Evolutionary conservation across 2,797 vertebrate genomes (phyloP).

Genomic region (Somateria mollissima): DNA sequence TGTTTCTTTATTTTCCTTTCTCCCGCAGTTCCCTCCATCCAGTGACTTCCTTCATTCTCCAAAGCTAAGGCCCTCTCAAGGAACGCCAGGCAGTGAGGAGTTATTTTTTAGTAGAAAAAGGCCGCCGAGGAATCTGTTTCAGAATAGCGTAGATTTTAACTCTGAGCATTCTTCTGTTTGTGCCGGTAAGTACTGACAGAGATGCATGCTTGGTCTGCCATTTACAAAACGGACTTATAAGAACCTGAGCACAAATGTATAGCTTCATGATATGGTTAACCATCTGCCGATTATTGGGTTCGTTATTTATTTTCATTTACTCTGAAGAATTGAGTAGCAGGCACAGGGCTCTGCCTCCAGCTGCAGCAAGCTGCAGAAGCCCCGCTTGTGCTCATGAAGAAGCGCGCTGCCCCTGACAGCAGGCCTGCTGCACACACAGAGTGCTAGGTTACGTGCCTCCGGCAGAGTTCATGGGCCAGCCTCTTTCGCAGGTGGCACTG

Average conservation of each 20-base stretch:
- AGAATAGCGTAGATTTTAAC: constrained; percentile 51
- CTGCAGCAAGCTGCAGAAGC: not conserved
- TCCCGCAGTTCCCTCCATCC: constrained; percentile 70
- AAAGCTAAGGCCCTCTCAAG: constrained; percentile 58
- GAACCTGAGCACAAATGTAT: not conserved
- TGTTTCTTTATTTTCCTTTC: not conserved
- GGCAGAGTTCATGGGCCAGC: not conserved
- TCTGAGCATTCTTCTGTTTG: constrained; percentile 19
- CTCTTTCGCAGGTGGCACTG: not conserved
- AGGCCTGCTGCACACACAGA: not conserved
- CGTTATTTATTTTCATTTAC: not conserved
- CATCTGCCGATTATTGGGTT: not conserved
- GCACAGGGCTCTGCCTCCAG: not conserved
- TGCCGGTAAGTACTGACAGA: constrained; percentile 69
- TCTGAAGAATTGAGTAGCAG: fast-evolving
- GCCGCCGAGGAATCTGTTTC: constrained; percentile 46
- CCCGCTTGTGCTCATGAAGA: fast-evolving
- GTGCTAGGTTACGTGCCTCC: not conserved
- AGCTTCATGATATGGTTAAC: not conserved
- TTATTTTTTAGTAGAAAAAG: constrained; percentile 69
- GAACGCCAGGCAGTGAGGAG: constrained; percentile 56
- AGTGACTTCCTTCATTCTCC: constrained; percentile 77
- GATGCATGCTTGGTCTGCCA: not conserved
- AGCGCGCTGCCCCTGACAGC: fast-evolving
- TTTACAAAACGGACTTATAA: not conserved